Evolutionary conservation across 2,113 vertebrate genomes (phyloP), one percentile per base, ranked within the genome.

Genomic region (Pomatorhinus ruficollis): DNA sequence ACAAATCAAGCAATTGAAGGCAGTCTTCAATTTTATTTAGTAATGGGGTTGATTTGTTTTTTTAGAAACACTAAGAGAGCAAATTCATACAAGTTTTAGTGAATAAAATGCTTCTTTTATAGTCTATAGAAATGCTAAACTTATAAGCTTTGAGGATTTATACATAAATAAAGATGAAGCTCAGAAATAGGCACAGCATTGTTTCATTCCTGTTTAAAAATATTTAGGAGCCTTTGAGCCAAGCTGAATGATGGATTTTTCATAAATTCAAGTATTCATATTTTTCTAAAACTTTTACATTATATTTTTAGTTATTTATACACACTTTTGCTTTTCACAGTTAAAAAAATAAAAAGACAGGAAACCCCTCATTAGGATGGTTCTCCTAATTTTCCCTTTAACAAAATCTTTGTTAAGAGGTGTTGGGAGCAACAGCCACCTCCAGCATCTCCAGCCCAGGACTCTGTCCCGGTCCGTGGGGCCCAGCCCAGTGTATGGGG

Each of bases 1-100:
- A 95, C 75, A 97, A 93, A 95, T 45, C 3, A 21, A 89, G 84
- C 85, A 80, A 89, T 15, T 85, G 74, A 95, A 98, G 74, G 47
- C 15, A 68, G 77, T 80, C 94, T 96, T 94, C 91, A 90, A 94
- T 95, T 95, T 93, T 87, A 87, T 95, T 96, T 94, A 35, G 47
- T 85, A 95, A 96, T 49, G 4, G 20, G 15, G 77, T 30, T 89
- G 93, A 83, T 96, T 98, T 95, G 74, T 82, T 92, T 91, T 90
- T 80, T 90, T 42, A 64, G 65, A 93, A 90, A 44, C 8, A 2
- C 7, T 54, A 93, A 77, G 79, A 92, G 65, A 88, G 84, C 71
- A 96, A 91, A 96, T 94, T 83, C 56, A 66, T 83, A 83, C 65
- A 92, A 31, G 68, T 95, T 91, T 95, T 71, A 79, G 79, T 71